phyloP scores from a whole-genome alignment of 2,888 invertebrate species.

The Leptopilina syphax region DNA sequence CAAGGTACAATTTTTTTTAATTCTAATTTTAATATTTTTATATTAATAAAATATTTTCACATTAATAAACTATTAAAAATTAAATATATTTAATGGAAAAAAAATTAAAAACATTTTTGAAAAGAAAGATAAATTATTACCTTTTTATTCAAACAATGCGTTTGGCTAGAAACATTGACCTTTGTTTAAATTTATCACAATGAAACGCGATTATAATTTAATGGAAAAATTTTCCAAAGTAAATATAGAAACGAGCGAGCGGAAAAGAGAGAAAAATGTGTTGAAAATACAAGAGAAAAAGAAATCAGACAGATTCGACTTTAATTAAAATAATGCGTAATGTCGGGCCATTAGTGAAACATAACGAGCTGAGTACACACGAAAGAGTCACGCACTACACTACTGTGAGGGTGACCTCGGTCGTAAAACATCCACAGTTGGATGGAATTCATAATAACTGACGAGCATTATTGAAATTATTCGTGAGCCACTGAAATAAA shows the following conservation, averaged over 20 bases:
- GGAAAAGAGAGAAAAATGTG: neutral
- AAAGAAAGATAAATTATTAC: no score
- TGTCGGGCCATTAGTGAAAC: conserved; percentile 55
- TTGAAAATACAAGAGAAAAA: neutral
- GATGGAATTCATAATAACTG: conserved; percentile 16
- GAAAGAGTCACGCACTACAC: conserved; percentile 65
- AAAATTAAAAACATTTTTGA: no score
- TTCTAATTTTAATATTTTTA: no score
- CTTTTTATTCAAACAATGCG: no score
- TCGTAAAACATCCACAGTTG: conserved; percentile 21
- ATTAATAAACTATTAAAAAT: no score
- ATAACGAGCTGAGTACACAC: conserved; percentile 64
- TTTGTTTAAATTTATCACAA: no score
- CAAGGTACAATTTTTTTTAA: no score
- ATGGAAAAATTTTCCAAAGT: neutral
- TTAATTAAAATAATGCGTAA: conserved; percentile 70
- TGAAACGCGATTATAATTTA: neutral
- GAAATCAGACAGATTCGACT: conserved; percentile 66
- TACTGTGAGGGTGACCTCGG: conserved; percentile 39
- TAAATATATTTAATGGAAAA: no score
- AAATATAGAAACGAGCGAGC: neutral
- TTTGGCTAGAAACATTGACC: no score
- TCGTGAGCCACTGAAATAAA: neutral
- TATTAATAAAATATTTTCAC: no score
- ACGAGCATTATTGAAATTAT: conserved; percentile 5